Base-by-base conservation (phyloP, 2,113 vertebrate species). In the Petrocephalus microphthalmus region DNA sequence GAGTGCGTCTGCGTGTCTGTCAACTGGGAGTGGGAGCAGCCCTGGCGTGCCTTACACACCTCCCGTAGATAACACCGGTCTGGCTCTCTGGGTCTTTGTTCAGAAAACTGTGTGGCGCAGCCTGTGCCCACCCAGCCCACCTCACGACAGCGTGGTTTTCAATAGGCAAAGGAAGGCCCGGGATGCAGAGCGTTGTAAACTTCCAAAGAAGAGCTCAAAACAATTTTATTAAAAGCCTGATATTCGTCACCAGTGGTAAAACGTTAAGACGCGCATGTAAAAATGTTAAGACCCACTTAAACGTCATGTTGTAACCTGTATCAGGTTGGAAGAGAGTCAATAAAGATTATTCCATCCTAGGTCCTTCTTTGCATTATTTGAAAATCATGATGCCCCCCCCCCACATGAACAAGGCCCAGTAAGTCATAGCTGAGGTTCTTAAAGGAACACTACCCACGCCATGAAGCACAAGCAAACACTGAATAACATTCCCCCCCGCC, bases 251-350 rank as follows among this genome's bases (percentile, higher is more conserved):
- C 87, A 84, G 64, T 90, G 87, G 93, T 90, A 90, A 90, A 89
- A 92, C 89, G 90, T 89, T 91, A 90, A 45, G 84, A 88, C 60
- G 60, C 42, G 83, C 91, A 89, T 93, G 93, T 92, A 93, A 93
- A 91, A 83, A 93, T 94, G 94, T 93, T 93, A 86, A 91, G 90
- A 56, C 91, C 89, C 92, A 92, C 25, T 83, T 88, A 88, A 88
- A 89, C 89, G 91, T 90, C 91, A 90, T 94, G 93, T 94, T 92
- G 94, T 96, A 94, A 95, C 95, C 95, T 96, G 95, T 96, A 95
- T 95, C 95, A 96, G 95, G 95, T 96, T 93, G 91, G 91, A 92
- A 93, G 91, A 92, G 87, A 91, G 90, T 89, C 89, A 87, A 37
- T 60, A 89, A 60, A 89, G 22, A 88, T 13, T 86, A 89, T 89